Conservation (phyloP, 2,888 invertebrate genomes). For the Agonopterix arenella region DNA sequence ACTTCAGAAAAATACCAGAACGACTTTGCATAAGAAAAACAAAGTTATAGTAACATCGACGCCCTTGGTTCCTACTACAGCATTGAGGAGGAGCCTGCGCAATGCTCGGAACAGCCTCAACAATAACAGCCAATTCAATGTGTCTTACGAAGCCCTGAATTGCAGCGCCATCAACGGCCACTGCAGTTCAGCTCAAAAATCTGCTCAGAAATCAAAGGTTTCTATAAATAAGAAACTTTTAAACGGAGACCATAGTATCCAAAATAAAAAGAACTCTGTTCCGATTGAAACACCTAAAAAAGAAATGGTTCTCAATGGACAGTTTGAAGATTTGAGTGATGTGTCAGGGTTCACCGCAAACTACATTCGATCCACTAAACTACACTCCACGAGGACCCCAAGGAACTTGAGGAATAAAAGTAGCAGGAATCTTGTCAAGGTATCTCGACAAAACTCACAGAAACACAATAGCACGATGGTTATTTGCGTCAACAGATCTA, state of each 20-base stretch:
- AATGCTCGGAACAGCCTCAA: constrained; percentile 37
- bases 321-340: constrained; percentile 65
- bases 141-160: constrained; percentile 44
- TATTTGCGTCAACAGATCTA: constrained; percentile 49
- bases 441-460: constrained; percentile 27
- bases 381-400: constrained; percentile 46
- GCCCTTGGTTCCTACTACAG: constrained; percentile 33
- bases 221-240: constrained; percentile 15
- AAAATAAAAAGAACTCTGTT: constrained; percentile 23
- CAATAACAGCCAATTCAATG: constrained; percentile 37
- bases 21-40: constrained; percentile 41
- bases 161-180: constrained; percentile 21
- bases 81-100: constrained; percentile 50
- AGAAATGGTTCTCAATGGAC: constrained; percentile 32
- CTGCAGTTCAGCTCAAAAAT: constrained; percentile 14
- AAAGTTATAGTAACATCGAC: constrained; percentile 52
- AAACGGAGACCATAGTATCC: constrained; percentile 24
- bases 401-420: constrained; percentile 46
- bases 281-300: constrained; percentile 16
- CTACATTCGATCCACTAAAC: constrained; percentile 66
- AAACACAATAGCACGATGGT: constrained; percentile 35
- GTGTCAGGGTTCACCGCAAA: constrained; percentile 69
- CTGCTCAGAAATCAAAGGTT: constrained; percentile 20
- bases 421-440: constrained; percentile 41
- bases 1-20: constrained; percentile 32